Base-by-base conservation (phyloP, 2,888 invertebrate species). In the Hirtodrosophila duncani region DNA sequence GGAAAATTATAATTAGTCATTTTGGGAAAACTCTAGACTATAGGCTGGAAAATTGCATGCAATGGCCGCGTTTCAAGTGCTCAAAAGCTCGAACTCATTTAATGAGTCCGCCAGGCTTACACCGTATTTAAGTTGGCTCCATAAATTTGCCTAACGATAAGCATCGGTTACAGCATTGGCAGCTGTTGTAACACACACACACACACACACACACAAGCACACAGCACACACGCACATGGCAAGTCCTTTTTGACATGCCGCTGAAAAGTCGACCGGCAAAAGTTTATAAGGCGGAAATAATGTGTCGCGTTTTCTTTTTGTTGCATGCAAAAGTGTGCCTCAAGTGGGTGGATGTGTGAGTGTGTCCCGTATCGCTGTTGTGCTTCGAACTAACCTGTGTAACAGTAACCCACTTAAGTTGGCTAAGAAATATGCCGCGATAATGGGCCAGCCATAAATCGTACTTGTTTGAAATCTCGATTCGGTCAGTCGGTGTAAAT, bases 241-340 rank as follows among this genome's bases (percentile, higher is more conserved):
- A 7, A 16, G 24, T 17, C 5, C 17, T 31, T 21, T 34, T 39
- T 67, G 55, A 63, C 36, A 36, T 30, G 46, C 38, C 49, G 55
- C 42, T 66, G 67, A 69, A 71, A 78, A 45, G 65, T 63, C 72
- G 51, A 62, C 58, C 48, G 52, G 48, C 44, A 46, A 72, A 77
- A 72, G 59, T 78, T 71, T 78, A 74, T 61, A 74, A 69, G 63
- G 66, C 79, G 75, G 75, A 71, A 78, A 71, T 74, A 71, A 78
- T 71, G 67, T 69, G 70, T 61, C 58, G 60, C 74, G 55, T n/a
- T n/a, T n/a, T n/a, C n/a, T n/a, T n/a, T n/a, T n/a, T n/a, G n/a
- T 51, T 63, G 71, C 71, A 74, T 78, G 71, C 70, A 71, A 67
- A 37, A 67, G 51, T 29, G 55, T 57, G 45, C 43, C 23, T 31